Percentiles rank a stretch among this genome's conserved stretches.
Evolutionary conservation across 2,888 invertebrate species (phyloP).

Genomic region (Polydrusus pterygomalis): DNA sequence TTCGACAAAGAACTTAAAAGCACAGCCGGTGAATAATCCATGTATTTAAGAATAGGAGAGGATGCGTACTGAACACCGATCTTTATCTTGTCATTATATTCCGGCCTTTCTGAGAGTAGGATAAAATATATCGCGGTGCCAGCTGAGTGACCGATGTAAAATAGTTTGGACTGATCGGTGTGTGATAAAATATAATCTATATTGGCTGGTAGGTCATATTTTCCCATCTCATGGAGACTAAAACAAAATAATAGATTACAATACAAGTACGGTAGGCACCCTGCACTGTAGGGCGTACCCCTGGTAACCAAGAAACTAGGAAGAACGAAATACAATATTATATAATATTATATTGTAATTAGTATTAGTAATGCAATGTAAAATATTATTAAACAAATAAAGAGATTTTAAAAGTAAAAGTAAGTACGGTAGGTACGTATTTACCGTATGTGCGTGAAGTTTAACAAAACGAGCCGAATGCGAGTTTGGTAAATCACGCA

Average conservation of each 20-base stretch:
- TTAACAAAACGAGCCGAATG: no score
- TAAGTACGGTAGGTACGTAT: no score
- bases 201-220: conserved; percentile 27
- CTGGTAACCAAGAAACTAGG: no score
- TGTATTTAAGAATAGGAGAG: background rate
- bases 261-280: no score
- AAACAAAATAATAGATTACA: conserved; percentile 6
- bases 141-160: conserved; percentile 32
- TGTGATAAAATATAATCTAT: conserved; percentile 25
- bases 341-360: no score
- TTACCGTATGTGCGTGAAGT: no score
- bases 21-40: conserved; percentile 3
- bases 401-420: no score
- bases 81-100: conserved; percentile 37
- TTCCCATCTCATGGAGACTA: conserved; percentile 31
- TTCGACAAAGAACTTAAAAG: background rate
- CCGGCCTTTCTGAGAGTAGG: conserved; percentile 23
- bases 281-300: no score
- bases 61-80: conserved; percentile 6
- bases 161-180: conserved; percentile 22
- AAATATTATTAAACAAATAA: no score
- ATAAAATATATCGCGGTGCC: conserved; percentile 18
- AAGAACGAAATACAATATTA: no score
- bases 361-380: no score
- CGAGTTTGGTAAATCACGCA: no score